These are phyloP conservation scores for Euthynnus affinis DNA, from an alignment of 2,797 vertebrate genomes.

Conservation along the genomic window DNA sequence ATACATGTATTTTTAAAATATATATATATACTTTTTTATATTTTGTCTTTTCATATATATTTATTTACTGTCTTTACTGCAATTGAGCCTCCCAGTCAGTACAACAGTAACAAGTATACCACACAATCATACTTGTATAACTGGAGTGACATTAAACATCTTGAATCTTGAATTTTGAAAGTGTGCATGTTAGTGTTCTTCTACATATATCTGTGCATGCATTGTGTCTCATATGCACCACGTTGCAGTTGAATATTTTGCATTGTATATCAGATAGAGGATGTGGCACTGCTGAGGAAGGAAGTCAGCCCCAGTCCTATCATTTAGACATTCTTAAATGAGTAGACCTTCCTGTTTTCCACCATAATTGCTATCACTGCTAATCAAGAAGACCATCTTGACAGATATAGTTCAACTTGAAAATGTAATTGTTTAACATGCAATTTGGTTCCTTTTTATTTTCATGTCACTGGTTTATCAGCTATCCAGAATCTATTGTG, in stretches of 20 bases:
- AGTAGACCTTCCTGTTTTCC: not conserved
- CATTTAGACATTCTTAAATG: not conserved
- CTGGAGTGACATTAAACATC: too few relatives aligned
- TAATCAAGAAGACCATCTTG: not conserved
- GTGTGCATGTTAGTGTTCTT: not conserved
- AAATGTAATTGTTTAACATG: constrained; percentile 1
- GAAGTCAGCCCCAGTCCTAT: not conserved
- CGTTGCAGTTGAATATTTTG: not conserved
- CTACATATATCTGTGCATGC: not conserved
- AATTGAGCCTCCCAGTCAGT: too few relatives aligned
- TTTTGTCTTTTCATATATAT: too few relatives aligned
- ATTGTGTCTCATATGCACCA: not conserved
- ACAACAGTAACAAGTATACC: too few relatives aligned
- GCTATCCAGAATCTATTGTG: not conserved
- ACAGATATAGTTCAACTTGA: not conserved
- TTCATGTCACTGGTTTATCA: not conserved
- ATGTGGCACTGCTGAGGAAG: not conserved
- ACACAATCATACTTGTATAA: too few relatives aligned
- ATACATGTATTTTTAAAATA: too few relatives aligned
- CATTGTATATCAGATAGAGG: constrained; percentile 2
- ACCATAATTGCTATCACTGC: not conserved
- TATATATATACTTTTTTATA: too few relatives aligned
- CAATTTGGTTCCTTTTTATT: not conserved
- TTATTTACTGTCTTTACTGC: too few relatives aligned
- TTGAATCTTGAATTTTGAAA: too few relatives aligned